Conservation (phyloP, 2,888 invertebrate species). For the Spatulosminthurus flaviceps region DNA sequence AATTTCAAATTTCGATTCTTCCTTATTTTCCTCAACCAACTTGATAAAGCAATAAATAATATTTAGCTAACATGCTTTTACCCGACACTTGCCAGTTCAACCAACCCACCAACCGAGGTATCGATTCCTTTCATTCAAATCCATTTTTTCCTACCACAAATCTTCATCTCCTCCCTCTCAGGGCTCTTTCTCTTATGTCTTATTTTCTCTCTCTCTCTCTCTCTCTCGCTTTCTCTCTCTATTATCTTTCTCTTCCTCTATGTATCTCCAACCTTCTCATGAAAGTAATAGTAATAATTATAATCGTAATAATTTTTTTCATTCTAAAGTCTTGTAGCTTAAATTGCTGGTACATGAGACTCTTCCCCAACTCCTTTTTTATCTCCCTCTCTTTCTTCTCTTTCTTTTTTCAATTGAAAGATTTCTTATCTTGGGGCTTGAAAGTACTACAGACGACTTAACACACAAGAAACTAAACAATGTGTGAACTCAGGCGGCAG, state of each 20-base stretch:
- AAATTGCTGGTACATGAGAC: too few relatives aligned
- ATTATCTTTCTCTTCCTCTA: too few relatives aligned
- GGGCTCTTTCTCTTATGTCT: neutral
- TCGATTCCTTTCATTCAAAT: slow-evolving; percentile 1
- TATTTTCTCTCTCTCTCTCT: neutral
- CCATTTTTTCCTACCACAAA: neutral
- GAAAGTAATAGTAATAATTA: too few relatives aligned
- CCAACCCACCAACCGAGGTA: neutral
- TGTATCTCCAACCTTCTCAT: too few relatives aligned
- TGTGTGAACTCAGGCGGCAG: neutral
- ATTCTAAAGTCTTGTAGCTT: too few relatives aligned
- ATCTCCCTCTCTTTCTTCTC: neutral
- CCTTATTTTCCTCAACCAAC: neutral
- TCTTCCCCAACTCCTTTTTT: too few relatives aligned
- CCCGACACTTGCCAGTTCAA: neutral
- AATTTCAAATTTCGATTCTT: neutral
- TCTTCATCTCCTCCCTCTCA: neutral
- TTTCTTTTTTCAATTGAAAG: neutral
- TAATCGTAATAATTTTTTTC: too few relatives aligned
- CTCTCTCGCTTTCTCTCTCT: slow-evolving; percentile 11
- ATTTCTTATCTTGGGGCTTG: neutral
- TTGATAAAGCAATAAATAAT: slow-evolving; percentile 37
- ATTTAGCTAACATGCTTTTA: slow-evolving; percentile 6
- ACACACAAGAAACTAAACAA: slow-evolving; percentile 5
- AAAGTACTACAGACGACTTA: neutral